Conservation (phyloP, 2,888 invertebrate species). For the Amblyjoppa proteus region DNA sequence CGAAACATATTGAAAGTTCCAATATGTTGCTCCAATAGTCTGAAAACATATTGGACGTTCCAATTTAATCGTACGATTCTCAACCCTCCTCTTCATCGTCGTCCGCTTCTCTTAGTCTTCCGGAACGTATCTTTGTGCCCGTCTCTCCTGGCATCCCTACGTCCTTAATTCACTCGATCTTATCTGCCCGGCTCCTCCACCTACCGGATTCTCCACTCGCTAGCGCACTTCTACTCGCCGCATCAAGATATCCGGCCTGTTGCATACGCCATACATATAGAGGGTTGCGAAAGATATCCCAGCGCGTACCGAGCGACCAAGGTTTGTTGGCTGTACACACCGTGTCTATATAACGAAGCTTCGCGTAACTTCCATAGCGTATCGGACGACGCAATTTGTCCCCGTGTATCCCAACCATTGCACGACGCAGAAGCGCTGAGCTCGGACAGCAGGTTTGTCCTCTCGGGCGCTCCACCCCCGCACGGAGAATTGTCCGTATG, state of each 20-base stretch:
- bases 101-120: conserved; percentile 33
- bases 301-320: not conserved
- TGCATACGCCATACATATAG: conserved; percentile 23
- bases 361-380: conserved; percentile 33
- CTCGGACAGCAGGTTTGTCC: conserved; percentile 23
- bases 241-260: conserved; percentile 53
- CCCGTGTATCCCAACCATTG: conserved; percentile 15
- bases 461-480: not conserved
- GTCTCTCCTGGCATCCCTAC: conserved; percentile 40
- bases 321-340: not conserved
- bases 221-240: conserved; percentile 17
- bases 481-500: conserved; percentile 4
- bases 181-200: conserved; percentile 23
- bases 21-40: no score
- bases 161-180: conserved; percentile 51
- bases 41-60: no score
- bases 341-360: not conserved
- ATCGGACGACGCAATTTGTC: conserved; percentile 49
- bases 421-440: conserved; percentile 24
- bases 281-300: not conserved
- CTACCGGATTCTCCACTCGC: not conserved
- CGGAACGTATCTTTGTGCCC: conserved; percentile 30
- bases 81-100: not conserved
- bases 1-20: no score
- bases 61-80: not conserved